A percentile compares a stretch with the other conserved stretches of the same genome.
phyloP scores from a whole-genome alignment of 2,888 invertebrate genomes.

The Erpobdella octoculata region DNA sequence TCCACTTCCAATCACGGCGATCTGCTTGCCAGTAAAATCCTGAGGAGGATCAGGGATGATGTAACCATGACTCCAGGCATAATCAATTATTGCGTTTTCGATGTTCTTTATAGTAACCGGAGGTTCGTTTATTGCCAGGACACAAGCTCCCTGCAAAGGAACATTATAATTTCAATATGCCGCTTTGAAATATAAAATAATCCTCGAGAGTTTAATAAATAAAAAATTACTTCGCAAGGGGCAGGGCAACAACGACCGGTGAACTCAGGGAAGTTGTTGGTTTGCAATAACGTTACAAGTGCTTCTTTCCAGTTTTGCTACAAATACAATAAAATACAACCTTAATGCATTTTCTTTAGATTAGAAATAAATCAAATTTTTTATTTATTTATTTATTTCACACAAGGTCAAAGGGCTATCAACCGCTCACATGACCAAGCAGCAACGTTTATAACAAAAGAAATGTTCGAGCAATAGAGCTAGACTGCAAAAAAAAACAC shows the following conservation, averaged over 20 bases:
- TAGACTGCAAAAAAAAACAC: background rate
- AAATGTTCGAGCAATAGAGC: no score
- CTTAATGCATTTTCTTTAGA: background rate
- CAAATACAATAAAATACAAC: background rate
- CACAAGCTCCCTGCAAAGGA: constrained; percentile 71
- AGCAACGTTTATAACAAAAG: no score
- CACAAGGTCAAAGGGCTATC: no score
- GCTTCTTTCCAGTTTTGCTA: constrained; percentile 89
- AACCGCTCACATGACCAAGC: no score
- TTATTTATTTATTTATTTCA: no score
- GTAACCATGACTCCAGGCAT: constrained; percentile 93
- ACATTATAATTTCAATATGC: background rate
- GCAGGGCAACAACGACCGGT: constrained; percentile 78
- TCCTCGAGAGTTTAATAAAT: background rate
- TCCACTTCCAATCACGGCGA: constrained; percentile 87
- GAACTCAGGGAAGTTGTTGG: constrained; percentile 97
- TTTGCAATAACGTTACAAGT: constrained; percentile 81
- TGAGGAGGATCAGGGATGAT: constrained; percentile 73
- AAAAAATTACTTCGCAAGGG: constrained; percentile 70
- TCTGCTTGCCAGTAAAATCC: constrained; percentile 67
- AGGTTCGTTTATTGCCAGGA: constrained; percentile 86
- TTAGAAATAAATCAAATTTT: no score
- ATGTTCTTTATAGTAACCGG: constrained; percentile 98
- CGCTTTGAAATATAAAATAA: background rate
- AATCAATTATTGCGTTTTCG: constrained; percentile 95